Evolutionary conservation across 2,113 vertebrate species (phyloP), one percentile per base, ranked within the genome.

Genomic region (Archilochus colubris): DNA sequence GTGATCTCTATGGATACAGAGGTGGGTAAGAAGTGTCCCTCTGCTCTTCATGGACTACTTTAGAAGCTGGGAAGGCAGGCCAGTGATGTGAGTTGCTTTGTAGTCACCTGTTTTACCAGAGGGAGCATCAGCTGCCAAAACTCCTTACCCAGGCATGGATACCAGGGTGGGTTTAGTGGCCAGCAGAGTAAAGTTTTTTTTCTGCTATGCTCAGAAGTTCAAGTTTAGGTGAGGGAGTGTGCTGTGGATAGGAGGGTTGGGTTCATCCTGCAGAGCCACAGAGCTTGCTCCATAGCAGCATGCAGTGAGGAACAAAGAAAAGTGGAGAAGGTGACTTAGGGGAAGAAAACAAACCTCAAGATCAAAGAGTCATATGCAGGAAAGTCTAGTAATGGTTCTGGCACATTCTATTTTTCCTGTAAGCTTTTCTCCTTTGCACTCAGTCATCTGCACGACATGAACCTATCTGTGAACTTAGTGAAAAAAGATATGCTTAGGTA

Each of bases 201-300:
- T 43, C 38, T 67, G 25, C 58, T 76, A 6, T 28, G 14, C 19
- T 69, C 40, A 30, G 9, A 17, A 44, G 13, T 18, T 14, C 23
- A 61, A 40, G 25, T 12, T 33, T 82, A 3, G 7, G n/a, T 40
- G 9, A 85, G 7, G 14, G 9, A 72, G 24, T 15, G 43, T 10
- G 10, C 19, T 0, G 0, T 27, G 31, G n/a, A 10, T 50, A 83
- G 30, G 19, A 82, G 50, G 20, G 22, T 2, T 38, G 55, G 9
- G 10, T 74, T 58, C 61, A 62, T 40, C 31, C 7, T 17, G 53
- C 43, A 28, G 13, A 67, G 73, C 40, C 23, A 69, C 40, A 62
- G 67, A 64, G 10, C 33, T 84, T 84, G 33, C 38, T 63, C 14
- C 53, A 13, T 8, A 62, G 51, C 46, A 50, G 50, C 21, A 74